Conservation (phyloP, 2,888 invertebrate species). For the Aporophyla lueneburgensis region DNA sequence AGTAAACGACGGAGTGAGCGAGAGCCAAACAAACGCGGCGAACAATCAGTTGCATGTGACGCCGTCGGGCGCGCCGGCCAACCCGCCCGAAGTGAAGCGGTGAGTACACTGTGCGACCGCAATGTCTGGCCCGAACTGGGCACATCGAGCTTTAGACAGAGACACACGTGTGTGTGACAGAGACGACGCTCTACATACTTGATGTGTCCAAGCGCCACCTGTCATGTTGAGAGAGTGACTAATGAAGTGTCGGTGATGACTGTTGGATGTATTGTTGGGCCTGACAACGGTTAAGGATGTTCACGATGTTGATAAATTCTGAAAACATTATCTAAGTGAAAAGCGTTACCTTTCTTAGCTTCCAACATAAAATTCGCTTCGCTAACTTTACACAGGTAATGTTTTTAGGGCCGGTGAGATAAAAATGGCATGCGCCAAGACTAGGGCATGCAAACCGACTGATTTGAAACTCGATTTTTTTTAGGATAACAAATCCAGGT, state of each 20-base stretch:
- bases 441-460: too few species aligned
- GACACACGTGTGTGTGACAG: not conserved
- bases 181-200: not conserved
- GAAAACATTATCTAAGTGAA: not conserved
- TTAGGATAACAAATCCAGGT: too few species aligned
- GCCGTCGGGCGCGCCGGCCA: conserved; percentile 55
- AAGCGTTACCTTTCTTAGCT: not conserved
- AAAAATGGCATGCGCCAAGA: not conserved
- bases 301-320: not conserved
- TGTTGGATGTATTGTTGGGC: conserved; percentile 25
- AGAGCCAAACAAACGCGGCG: conserved; percentile 56
- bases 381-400: not conserved
- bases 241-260: not conserved
- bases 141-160: not conserved
- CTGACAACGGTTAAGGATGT: not conserved
- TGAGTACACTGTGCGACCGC: conserved; percentile 60
- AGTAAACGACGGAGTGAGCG: conserved; percentile 70
- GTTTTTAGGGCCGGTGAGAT: too few species aligned
- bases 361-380: not conserved
- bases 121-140: not conserved
- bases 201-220: not conserved
- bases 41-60: conserved; percentile 60
- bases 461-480: too few species aligned
- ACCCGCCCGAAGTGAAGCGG: conserved; percentile 83
- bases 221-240: not conserved